Conservation (phyloP, 2,888 invertebrate species). For the Branchellion lobata region DNA sequence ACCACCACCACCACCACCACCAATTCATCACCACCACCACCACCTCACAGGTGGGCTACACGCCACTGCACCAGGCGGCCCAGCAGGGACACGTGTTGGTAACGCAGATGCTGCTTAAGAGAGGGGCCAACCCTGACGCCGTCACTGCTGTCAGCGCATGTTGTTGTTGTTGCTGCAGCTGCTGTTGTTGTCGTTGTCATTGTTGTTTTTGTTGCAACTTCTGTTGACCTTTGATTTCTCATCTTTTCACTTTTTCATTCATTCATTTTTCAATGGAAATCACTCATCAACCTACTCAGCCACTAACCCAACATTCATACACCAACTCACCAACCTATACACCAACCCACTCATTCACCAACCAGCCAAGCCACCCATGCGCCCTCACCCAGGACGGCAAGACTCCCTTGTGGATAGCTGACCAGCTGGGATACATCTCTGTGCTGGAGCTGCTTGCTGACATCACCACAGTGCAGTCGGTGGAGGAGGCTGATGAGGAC, state of each 20-base stretch:
- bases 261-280: neutral
- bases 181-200: too few species aligned
- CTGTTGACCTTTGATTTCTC: too few species aligned
- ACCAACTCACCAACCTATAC: too few species aligned
- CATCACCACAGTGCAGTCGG: constrained; percentile 80
- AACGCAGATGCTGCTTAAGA: constrained; percentile 75
- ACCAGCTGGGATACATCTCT: constrained; percentile 94
- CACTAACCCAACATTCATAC: neutral
- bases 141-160: constrained; percentile 78
- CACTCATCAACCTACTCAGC: neutral
- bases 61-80: constrained; percentile 94
- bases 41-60: constrained; percentile 50
- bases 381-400: constrained; percentile 91
- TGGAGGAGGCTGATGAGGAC: constrained; percentile 73
- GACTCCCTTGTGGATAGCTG: constrained; percentile 93
- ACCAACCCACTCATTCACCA: too few species aligned
- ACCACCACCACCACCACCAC: neutral
- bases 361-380: too few species aligned
- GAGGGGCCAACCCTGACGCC: constrained; percentile 73
- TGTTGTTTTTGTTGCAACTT: too few species aligned
- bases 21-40: too few species aligned
- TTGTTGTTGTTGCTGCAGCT: too few species aligned
- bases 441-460: constrained; percentile 94
- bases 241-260: neutral
- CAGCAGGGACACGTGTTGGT: constrained; percentile 98